phyloP scores from a whole-genome alignment of 1,140 invertebrate species.

The Diprion similis region DNA sequence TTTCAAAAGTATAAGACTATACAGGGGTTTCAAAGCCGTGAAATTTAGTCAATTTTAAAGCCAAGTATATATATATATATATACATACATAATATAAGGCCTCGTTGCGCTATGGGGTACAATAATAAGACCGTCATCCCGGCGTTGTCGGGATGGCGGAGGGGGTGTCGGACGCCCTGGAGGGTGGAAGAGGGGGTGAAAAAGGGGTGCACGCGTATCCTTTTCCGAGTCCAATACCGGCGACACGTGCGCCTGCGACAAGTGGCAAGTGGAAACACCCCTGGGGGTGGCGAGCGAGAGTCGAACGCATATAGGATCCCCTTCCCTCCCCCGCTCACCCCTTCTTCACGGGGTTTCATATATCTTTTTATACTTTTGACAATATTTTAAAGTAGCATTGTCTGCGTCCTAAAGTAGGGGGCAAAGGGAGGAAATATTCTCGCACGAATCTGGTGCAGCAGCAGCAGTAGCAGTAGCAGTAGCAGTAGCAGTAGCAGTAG shows the following conservation, averaged over 20 bases:
- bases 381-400: slow-evolving; percentile 60
- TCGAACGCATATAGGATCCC: too few species aligned
- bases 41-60: slow-evolving; percentile 61
- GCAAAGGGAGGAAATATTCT: neutral
- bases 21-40: slow-evolving; percentile 40
- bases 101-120: slow-evolving; percentile 13
- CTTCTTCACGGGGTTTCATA: slow-evolving; percentile 50
- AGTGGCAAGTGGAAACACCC: slow-evolving; percentile 39
- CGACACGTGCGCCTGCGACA: slow-evolving; percentile 58
- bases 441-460: neutral
- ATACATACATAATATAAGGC: slow-evolving; percentile 16
- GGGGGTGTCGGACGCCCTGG: slow-evolving; percentile 5
- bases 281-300: neutral
- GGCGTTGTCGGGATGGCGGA: neutral
- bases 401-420: slow-evolving; percentile 28
- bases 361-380: slow-evolving; percentile 54
- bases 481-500: too few species aligned
- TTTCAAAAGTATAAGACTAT: slow-evolving; percentile 26
- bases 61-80: slow-evolving; percentile 28
- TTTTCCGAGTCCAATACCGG: slow-evolving; percentile 46
- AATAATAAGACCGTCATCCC: neutral
- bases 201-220: slow-evolving; percentile 30
- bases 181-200: neutral
- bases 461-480: too few species aligned
- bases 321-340: too few species aligned